These are phyloP conservation scores for Noturus placidus DNA, from an alignment of 2,113 vertebrate genomes.

Conservation along the genomic window DNA sequence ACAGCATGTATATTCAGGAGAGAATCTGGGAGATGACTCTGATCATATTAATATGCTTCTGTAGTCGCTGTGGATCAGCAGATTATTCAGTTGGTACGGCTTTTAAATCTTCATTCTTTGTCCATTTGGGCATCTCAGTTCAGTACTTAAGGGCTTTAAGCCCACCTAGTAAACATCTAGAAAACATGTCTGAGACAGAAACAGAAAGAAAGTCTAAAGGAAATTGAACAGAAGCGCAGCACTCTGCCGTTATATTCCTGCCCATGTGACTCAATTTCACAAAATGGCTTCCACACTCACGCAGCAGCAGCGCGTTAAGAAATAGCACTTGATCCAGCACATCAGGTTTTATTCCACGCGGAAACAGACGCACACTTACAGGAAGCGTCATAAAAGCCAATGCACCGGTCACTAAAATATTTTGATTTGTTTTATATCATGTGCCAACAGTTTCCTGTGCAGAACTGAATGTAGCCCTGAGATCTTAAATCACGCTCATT, in stretches of 20 bases:
- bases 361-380: not conserved
- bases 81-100: not conserved
- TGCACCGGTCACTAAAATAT: no score
- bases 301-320: no score
- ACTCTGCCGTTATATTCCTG: not conserved
- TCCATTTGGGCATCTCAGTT: not conserved
- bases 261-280: not conserved
- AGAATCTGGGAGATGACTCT: not conserved
- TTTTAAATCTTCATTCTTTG: not conserved
- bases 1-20: no score
- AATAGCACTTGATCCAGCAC: no score
- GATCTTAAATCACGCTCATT: no score
- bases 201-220: not conserved
- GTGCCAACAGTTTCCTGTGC: no score
- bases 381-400: not conserved
- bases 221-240: not conserved
- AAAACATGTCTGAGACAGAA: not conserved
- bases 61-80: not conserved
- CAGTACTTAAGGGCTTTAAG: not conserved
- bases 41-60: not conserved
- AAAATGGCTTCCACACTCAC: not conserved
- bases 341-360: not conserved
- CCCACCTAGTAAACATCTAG: not conserved
- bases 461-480: no score
- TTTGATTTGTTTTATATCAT: no score